Conservation (phyloP, 2,888 invertebrate species). For the Tetragnatha montana region DNA sequence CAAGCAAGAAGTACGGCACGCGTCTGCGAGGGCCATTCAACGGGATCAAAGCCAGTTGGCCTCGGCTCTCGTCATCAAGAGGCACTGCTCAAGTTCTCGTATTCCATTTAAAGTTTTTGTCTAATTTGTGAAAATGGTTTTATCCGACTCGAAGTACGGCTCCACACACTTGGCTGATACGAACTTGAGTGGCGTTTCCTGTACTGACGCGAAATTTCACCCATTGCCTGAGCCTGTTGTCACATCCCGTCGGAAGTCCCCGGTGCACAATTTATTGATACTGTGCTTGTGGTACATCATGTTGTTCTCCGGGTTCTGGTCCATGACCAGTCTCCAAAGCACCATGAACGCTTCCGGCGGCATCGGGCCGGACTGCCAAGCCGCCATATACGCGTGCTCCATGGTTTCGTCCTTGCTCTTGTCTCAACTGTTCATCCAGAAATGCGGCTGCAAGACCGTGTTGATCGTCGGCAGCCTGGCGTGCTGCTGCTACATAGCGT, state of each 20-base stretch:
- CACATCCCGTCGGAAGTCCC: slow-evolving; percentile 75
- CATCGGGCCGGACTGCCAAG: slow-evolving; percentile 90
- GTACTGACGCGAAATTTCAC: neutral
- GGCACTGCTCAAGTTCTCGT: neutral
- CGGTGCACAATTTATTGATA: slow-evolving; percentile 66
- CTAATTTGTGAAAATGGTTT: neutral
- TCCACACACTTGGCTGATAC: neutral
- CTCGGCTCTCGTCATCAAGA: too few relatives aligned
- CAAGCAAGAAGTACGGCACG: too few relatives aligned
- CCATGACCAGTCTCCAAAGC: slow-evolving; percentile 61
- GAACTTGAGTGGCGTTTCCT: neutral
- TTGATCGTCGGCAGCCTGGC: slow-evolving; percentile 53
- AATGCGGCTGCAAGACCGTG: slow-evolving; percentile 65
- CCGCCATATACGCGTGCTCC: slow-evolving; percentile 86
- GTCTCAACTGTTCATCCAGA: slow-evolving; percentile 79
- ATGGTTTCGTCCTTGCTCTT: slow-evolving; percentile 97
- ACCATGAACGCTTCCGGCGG: slow-evolving; percentile 80
- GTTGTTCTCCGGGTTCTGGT: slow-evolving; percentile 68
- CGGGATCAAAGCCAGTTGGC: too few relatives aligned
- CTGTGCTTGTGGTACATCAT: slow-evolving; percentile 68
- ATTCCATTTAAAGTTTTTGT: neutral
- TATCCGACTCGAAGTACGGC: neutral
- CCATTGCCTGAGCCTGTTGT: neutral
- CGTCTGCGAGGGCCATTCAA: too few relatives aligned
- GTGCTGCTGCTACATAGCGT: slow-evolving; percentile 61